Base-by-base conservation (phyloP, 2,113 vertebrate genomes). In the Melanotaenia duboulayi region DNA sequence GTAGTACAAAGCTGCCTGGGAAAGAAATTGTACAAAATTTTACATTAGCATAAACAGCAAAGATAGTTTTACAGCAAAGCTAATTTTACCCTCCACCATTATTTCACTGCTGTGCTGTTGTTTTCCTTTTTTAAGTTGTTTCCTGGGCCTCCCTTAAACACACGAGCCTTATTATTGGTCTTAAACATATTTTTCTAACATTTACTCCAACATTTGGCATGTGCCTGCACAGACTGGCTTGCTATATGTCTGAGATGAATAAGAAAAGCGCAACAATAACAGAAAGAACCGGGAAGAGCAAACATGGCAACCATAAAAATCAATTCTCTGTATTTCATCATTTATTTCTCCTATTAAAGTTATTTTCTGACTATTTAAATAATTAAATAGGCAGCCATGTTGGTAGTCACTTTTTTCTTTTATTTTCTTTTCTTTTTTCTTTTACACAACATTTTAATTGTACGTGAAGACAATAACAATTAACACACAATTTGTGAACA, bases 111-210 rank as follows among this genome's bases (percentile, higher is more conserved):
- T 35, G 65, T 20, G 49, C 59, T 54, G 40, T 6, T 0, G 39
- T 56, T 89, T 86, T 70, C 81, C 67, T 67, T 54, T 59, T 51
- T 11, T 49, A 49, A 66, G 70, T 66, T 65, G 28, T 76, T 40
- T 20, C 3, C 23, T 17, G 4, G 4, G 32, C 32, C 32, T 35
- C 32, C 39, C 10, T 20, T 13, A 58, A 46, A 28, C 19, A 25
- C 49, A 54, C 35, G 42, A 35, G 39, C 40, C 16, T 54, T 48
- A 48, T 37, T 28, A 55, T 22, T 67, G 2, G 20, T 35, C 20
- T 17, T 35, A 48, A 13, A 22, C 10, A 35, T 48, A 16, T 56
- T 46, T 46, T 13, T 24, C 24, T 37, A 37, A n/a, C 23, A 44
- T 42, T 67, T 24, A 37, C 1, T 35, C 5, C 51, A 25, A 40